Conservation (phyloP, 2,888 invertebrate species). For the Scrobipalpa atriplicella region DNA sequence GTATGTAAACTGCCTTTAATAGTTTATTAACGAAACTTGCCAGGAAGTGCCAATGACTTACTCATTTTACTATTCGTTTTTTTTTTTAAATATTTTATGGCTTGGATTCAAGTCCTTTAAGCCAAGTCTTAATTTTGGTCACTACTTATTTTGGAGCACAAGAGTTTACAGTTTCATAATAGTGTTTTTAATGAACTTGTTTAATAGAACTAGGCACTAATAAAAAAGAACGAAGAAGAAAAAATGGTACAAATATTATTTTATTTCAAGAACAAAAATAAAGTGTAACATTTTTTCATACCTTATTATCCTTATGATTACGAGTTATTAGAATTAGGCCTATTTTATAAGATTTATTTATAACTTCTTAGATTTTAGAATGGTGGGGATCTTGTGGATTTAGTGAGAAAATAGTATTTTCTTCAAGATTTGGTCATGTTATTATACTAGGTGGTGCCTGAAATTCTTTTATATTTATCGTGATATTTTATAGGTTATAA, state of each 20-base stretch:
- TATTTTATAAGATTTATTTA: constrained; percentile 33
- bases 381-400: not conserved
- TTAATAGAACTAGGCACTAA: too few species aligned
- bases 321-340: constrained; percentile 47
- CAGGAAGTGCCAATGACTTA: not conserved
- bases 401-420: not conserved
- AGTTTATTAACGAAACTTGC: not conserved
- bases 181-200: too few species aligned
- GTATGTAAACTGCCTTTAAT: not conserved
- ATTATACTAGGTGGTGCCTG: not conserved
- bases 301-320: constrained; percentile 37
- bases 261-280: not conserved
- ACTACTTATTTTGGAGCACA: too few species aligned
- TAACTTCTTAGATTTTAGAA: constrained; percentile 22
- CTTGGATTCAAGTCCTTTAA: too few species aligned
- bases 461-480: not conserved
- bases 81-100: too few species aligned
- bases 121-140: too few species aligned
- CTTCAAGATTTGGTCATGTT: not conserved
- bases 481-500: not conserved
- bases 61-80: not conserved
- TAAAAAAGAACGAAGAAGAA: too few species aligned
- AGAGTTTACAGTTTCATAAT: too few species aligned
- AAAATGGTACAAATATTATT: not conserved
- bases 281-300: not conserved